phyloP scores from a whole-genome alignment of 2,797 vertebrate species.

The Notolepis coatsorum region DNA sequence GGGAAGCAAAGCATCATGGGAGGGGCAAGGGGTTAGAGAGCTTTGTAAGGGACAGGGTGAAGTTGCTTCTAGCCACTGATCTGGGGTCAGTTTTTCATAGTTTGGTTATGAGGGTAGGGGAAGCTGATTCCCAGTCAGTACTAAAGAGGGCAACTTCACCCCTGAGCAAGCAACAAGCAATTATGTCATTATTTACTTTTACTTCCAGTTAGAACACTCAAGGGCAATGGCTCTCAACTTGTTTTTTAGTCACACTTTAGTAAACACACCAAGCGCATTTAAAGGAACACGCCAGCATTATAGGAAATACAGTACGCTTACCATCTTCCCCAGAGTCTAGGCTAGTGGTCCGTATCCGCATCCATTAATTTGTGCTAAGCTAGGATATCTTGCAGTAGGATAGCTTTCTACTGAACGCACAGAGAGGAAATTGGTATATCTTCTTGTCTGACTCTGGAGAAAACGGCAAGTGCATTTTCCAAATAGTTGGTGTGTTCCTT shows the following conservation, averaged over 20 bases:
- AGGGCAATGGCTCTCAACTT: neutral
- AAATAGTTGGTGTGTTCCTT: too few species aligned
- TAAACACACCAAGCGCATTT: neutral
- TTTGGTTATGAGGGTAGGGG: neutral
- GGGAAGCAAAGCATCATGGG: slow-evolving; percentile 79
- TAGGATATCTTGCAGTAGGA: too few species aligned
- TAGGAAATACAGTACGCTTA: too few species aligned
- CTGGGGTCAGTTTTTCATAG: slow-evolving; percentile 24
- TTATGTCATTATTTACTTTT: neutral
- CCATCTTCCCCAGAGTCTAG: too few species aligned
- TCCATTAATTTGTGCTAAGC: too few species aligned
- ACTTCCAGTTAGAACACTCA: neutral
- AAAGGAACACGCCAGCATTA: too few species aligned
- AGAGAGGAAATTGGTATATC: too few species aligned
- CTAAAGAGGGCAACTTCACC: slow-evolving; percentile 3
- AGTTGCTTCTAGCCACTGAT: slow-evolving; percentile 18
- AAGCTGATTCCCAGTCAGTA: slow-evolving; percentile 18
- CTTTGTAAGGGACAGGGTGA: neutral
- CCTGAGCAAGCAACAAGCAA: neutral
- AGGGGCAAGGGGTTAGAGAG: slow-evolving; percentile 51
- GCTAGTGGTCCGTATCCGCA: too few species aligned
- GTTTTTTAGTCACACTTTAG: neutral
- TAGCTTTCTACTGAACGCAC: too few species aligned
- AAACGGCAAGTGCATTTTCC: too few species aligned
- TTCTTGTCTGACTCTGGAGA: too few species aligned